Percentiles rank a stretch among this genome's conserved stretches.
phyloP scores from a whole-genome alignment of 2,888 invertebrate genomes.

The Chirona hameri region DNA sequence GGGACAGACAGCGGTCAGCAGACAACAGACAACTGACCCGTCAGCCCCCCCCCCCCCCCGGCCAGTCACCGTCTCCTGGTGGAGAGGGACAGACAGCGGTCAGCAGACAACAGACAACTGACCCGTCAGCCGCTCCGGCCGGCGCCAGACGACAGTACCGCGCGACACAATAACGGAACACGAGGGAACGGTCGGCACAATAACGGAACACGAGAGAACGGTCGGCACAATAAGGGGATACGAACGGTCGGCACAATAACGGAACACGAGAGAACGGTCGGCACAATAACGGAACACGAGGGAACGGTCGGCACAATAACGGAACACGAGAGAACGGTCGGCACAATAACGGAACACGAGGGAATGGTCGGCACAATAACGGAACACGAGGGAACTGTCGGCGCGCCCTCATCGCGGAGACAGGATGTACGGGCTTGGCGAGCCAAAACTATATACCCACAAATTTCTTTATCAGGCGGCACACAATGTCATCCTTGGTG shows the following conservation, averaged over 20 bases:
- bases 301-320: not conserved
- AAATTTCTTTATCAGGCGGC: not conserved
- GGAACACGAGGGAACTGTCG: no score
- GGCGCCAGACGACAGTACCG: not conserved
- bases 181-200: not conserved
- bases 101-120: no score
- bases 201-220: no score
- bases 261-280: no score
- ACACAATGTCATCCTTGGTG: constrained; percentile 30
- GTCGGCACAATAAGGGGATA: no score
- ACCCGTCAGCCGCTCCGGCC: no score
- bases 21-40: no score
- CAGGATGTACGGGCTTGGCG: no score
- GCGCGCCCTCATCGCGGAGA: no score
- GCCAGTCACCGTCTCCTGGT: not conserved
- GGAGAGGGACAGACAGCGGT: not conserved
- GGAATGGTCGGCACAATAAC: not conserved
- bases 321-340: not conserved
- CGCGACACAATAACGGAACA: not conserved
- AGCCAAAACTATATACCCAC: no score
- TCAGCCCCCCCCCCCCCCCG: no score
- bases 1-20: no score
- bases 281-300: not conserved
- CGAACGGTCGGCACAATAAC: not conserved
- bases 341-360: not conserved